Base-by-base conservation (phyloP, 2,888 invertebrate genomes). In the Catocala fraxini region DNA sequence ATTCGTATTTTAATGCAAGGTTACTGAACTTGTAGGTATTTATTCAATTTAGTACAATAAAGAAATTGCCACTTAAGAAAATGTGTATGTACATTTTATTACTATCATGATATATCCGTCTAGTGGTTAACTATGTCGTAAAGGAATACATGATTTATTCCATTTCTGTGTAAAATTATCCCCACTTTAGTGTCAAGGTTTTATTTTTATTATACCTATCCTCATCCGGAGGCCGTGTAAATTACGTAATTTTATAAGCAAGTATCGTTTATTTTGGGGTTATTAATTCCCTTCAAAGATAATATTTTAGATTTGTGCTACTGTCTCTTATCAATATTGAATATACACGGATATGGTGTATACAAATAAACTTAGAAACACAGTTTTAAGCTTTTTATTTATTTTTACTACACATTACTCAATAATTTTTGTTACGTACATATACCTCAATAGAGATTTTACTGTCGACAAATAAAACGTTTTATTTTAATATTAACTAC, bases 131-230 rank as follows among this genome's bases (percentile, higher is more conserved):
- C 13, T 55, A 15, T 43, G 25, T 67, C 54, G 51, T 59, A 57
- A 66, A 73, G 15, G 13, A 49, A 61, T 52, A 57, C 9, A 42
- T 51, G n/a, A 62, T 65, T 63, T 59, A 57, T 59, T 60, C n/a
- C 55, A 56, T 74, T 63, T 55, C 52, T 57, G 25, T 51, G 49
- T 46, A 56, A 34, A 46, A 43, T 70, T 55, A 56, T 55, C 25
- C 33, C 15, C n/a, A 25, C 34, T 56, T 55, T 54, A 51, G 46
- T 55, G 15, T 54, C 49, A 73, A 59, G 55, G 62, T 51, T 63
- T 72, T 34, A 33, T 12, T 52, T 47, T 45, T 59, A 53, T 51
- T 53, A 42, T 43, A n/a, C 33, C 7, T 41, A 34, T 47, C 39
- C 45, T 58, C 47, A 46, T 39, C 33, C 41, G 33, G 13, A 39